phyloP scores from a whole-genome alignment of 1,140 invertebrate genomes.

The Drosophila parabipectinata region DNA sequence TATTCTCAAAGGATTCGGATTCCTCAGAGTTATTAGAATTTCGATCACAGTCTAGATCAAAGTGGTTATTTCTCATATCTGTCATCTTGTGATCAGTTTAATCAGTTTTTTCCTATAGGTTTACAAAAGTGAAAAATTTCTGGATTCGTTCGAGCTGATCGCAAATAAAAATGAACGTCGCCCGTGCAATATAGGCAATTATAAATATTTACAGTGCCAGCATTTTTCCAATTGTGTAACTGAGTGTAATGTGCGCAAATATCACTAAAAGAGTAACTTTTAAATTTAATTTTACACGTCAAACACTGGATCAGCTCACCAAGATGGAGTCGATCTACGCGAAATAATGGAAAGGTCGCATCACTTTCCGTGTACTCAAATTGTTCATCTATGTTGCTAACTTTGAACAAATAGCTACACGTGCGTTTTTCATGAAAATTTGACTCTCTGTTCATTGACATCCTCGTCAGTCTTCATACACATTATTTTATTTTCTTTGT shows the following conservation, averaged over 20 bases:
- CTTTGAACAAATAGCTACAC: background rate
- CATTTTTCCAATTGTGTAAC: conserved; percentile 22
- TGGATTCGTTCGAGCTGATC: conserved; percentile 7
- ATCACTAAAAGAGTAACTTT: conserved; percentile 49
- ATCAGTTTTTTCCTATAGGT: conserved; percentile 22
- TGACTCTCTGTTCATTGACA: background rate
- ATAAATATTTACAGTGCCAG: background rate
- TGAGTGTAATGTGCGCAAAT: conserved; percentile 65
- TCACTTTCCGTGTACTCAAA: conserved; percentile 61
- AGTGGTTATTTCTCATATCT: conserved; percentile 4
- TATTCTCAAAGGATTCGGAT: conserved; percentile 64
- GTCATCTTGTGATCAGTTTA: background rate
- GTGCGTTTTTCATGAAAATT: background rate
- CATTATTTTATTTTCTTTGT: background rate
- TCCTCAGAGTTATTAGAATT: conserved; percentile 54
- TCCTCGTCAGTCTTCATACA: background rate
- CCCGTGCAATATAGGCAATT: conserved; percentile 68
- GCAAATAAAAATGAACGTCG: conserved; percentile 44
- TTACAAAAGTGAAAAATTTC: conserved; percentile 59
- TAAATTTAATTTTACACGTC: conserved; percentile 52
- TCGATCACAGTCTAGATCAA: conserved; percentile 20
- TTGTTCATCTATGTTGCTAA: conserved; percentile 1
- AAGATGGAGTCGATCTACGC: conserved; percentile 52
- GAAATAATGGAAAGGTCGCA: conserved; percentile 68
- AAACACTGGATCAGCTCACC: conserved; percentile 53